phyloP scores from a whole-genome alignment of 2,888 invertebrate species.

The Drosophila formosana region DNA sequence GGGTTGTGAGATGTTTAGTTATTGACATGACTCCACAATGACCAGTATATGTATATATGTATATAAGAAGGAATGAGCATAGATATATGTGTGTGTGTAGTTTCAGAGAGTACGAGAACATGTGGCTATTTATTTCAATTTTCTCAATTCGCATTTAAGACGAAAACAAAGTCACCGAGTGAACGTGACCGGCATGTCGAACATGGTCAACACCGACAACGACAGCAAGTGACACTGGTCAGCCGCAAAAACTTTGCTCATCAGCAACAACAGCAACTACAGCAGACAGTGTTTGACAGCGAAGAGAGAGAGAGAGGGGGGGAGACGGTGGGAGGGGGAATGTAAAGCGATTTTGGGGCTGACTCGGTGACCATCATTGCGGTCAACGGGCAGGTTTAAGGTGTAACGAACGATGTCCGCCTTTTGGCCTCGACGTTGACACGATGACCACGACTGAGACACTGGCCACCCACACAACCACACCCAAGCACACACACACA shows the following conservation, averaged over 20 bases:
- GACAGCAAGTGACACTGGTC: not conserved
- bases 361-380: constrained; percentile 74
- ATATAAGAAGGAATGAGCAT: constrained; percentile 4
- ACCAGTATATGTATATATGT: constrained; percentile 2
- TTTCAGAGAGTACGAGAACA: constrained; percentile 35
- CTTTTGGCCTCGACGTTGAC: constrained; percentile 72
- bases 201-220: constrained; percentile 31
- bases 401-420: constrained; percentile 74
- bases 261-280: constrained; percentile 11
- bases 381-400: constrained; percentile 72
- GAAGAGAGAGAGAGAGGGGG: not conserved
- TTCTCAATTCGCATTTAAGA: constrained; percentile 80
- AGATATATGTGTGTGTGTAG: not conserved
- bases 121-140: constrained; percentile 74
- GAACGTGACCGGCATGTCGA: constrained; percentile 73
- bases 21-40: constrained; percentile 13
- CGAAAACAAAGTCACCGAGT: constrained; percentile 75
- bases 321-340: constrained; percentile 10
- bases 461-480: constrained; percentile 33
- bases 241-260: too few species aligned
- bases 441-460: constrained; percentile 57
- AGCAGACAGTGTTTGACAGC: not conserved
- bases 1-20: constrained; percentile 15
- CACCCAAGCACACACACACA: constrained; percentile 12
- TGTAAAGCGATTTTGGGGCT: constrained; percentile 70